phyloP scores from a whole-genome alignment of 2,888 invertebrate genomes.

The Agrochola lota region DNA sequence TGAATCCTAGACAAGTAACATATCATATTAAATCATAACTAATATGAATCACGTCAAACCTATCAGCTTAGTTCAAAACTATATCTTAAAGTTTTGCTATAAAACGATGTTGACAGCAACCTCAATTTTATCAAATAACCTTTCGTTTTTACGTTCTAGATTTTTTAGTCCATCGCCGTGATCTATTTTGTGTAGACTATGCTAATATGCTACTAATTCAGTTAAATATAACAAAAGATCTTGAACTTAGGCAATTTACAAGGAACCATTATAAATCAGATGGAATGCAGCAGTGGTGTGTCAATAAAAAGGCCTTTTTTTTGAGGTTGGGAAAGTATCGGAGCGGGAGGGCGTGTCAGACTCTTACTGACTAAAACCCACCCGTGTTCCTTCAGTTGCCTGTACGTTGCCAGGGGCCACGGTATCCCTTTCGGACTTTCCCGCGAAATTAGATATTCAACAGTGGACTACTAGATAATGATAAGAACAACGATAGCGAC shows the following conservation, averaged over 20 bases:
- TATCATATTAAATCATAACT: slow-evolving; percentile 41
- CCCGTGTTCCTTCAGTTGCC: too few species aligned
- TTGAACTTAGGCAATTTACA: not conserved
- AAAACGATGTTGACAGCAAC: slow-evolving; percentile 6
- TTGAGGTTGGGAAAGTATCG: too few species aligned
- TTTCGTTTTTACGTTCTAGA: not conserved
- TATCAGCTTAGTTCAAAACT: slow-evolving; percentile 11
- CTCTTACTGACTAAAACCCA: too few species aligned
- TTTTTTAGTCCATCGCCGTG: not conserved
- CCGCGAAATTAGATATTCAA: too few species aligned
- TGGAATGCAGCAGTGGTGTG: not conserved
- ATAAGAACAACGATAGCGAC: too few species aligned
- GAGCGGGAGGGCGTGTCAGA: too few species aligned
- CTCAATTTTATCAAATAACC: not conserved
- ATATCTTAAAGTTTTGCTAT: not conserved
- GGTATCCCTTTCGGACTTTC: too few species aligned
- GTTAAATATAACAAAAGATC: not conserved
- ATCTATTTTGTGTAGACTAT: not conserved
- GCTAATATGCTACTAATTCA: not conserved
- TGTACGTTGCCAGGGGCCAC: too few species aligned
- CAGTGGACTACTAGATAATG: not conserved
- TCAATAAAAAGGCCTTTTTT: not conserved
- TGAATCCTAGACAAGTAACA: slow-evolving; percentile 26
- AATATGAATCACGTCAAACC: slow-evolving; percentile 33
- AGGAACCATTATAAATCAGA: too few species aligned